Percentiles rank a stretch among this genome's conserved stretches.
These are phyloP conservation scores for Coleophora flavipennella DNA, from an alignment of 2,888 invertebrate genomes.

Conservation along the genomic window DNA sequence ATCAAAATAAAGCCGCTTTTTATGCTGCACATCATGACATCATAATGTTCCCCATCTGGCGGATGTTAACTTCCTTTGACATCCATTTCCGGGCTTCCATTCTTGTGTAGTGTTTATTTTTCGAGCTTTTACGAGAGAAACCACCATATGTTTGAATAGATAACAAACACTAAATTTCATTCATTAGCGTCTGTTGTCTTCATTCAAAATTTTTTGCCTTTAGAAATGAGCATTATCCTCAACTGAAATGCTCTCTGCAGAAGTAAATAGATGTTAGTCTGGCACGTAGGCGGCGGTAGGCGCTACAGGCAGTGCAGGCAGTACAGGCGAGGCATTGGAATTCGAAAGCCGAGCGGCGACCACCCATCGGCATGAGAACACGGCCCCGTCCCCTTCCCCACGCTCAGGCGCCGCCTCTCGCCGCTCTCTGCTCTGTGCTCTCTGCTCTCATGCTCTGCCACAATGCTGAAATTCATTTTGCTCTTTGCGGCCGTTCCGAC, in stretches of 20 bases:
- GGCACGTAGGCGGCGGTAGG: slow-evolving; percentile 32
- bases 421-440: too few relatives aligned
- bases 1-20: too few relatives aligned
- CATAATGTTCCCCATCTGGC: slow-evolving; percentile 58
- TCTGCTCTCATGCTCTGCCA: slow-evolving; percentile 31
- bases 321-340: slow-evolving; percentile 67
- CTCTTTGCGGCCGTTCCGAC: slow-evolving; percentile 33
- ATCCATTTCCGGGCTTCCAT: slow-evolving; percentile 56
- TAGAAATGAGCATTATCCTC: slow-evolving; percentile 10
- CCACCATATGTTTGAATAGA: slow-evolving; percentile 39
- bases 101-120: slow-evolving; percentile 46
- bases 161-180: slow-evolving; percentile 26
- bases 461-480: slow-evolving; percentile 69
- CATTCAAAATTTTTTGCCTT: slow-evolving; percentile 32
- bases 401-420: slow-evolving; percentile 61
- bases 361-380: slow-evolving; percentile 72
- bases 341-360: slow-evolving; percentile 70
- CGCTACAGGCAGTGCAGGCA: slow-evolving; percentile 47
- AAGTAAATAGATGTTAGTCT: slow-evolving; percentile 39
- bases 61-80: slow-evolving; percentile 64
- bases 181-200: slow-evolving; percentile 1
- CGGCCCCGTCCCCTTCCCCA: slow-evolving; percentile 64
- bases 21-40: too few relatives aligned
- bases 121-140: slow-evolving; percentile 51
- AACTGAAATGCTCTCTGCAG: slow-evolving; percentile 8